Evolutionary conservation across 2,113 vertebrate species (phyloP).

Genomic region (Montifringilla adamsi): DNA sequence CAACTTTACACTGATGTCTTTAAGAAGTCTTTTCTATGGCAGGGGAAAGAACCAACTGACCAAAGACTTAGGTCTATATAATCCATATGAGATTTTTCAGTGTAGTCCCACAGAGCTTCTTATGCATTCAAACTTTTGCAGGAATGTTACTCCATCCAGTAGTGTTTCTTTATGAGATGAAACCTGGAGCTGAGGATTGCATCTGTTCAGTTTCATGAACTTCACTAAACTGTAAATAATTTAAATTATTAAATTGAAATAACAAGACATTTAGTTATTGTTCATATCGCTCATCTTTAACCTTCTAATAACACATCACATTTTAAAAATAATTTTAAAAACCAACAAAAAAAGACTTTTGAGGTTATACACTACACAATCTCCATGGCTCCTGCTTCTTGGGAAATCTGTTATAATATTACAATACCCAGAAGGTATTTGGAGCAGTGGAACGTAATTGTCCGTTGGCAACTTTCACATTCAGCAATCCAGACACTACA

Average conservation of each 20-base stretch:
- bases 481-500: constrained; percentile 75
- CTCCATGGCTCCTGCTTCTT: constrained; percentile 44
- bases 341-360: constrained; percentile 55
- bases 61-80: constrained; percentile 22
- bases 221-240: constrained; percentile 63
- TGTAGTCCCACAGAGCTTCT: constrained; percentile 60
- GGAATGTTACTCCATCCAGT: constrained; percentile 49
- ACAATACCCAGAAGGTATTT: constrained; percentile 48
- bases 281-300: constrained; percentile 74
- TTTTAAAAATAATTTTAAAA: constrained; percentile 70
- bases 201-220: constrained; percentile 48
- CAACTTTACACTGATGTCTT: constrained; percentile 60
- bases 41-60: constrained; percentile 45
- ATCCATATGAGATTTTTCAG: constrained; percentile 51
- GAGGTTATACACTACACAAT: constrained; percentile 68
- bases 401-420: constrained; percentile 15
- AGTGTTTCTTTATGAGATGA: constrained; percentile 50
- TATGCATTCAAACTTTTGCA: constrained; percentile 61
- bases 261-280: constrained; percentile 74
- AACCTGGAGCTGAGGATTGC: constrained; percentile 50
- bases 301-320: constrained; percentile 73
- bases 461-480: constrained; percentile 66
- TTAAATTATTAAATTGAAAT: constrained; percentile 70
- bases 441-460: constrained; percentile 59
- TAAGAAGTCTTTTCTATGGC: constrained; percentile 60